A percentile compares a stretch with the other conserved stretches of the same genome.
Conservation (phyloP, 2,113 vertebrate species). For the Apodemus speciosus region DNA sequence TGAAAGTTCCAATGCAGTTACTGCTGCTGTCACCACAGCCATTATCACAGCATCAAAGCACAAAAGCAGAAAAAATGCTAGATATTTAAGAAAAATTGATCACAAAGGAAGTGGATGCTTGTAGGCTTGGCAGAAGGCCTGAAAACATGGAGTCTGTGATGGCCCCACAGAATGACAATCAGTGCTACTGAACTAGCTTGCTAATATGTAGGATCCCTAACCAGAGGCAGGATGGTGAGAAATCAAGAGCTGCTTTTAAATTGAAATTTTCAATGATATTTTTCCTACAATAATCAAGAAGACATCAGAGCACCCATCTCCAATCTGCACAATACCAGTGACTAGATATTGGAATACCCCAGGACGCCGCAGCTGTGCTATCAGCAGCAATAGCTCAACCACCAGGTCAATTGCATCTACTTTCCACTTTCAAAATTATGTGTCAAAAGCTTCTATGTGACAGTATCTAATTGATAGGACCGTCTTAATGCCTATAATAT, state of each 20-base stretch:
- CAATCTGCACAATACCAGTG: neutral
- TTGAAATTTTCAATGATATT: neutral
- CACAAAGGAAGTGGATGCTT: neutral
- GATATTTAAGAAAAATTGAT: neutral
- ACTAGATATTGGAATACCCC: neutral
- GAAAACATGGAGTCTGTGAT: neutral
- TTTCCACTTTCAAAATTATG: slow-evolving; percentile 8
- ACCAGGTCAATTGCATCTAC: neutral
- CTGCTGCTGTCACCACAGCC: neutral
- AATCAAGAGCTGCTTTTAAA: neutral
- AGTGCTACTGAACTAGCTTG: neutral
- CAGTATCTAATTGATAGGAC: neutral
- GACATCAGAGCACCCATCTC: neutral
- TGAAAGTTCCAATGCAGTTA: no score
- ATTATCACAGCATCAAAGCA: neutral
- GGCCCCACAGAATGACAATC: neutral
- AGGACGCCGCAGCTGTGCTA: neutral
- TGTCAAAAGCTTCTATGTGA: neutral
- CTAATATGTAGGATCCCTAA: neutral
- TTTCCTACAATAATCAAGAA: neutral
- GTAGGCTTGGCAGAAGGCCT: neutral
- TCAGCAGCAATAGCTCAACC: neutral
- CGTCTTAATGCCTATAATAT: neutral
- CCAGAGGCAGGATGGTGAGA: neutral
- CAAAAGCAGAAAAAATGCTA: neutral